Evolutionary conservation across 1,140 invertebrate species (phyloP).

Genomic region (Drosophila nikananu): DNA sequence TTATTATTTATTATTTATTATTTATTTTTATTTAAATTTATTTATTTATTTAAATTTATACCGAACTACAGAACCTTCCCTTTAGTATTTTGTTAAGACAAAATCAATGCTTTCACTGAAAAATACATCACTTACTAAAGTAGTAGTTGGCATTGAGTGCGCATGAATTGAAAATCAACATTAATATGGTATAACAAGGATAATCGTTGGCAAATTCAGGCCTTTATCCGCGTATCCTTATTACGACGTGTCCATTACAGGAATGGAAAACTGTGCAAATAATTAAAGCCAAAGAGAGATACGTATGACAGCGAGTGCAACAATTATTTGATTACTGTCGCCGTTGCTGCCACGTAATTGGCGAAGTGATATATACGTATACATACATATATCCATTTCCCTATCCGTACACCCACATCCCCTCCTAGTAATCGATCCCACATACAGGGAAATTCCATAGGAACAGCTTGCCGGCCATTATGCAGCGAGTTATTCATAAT

Average conservation of each 20-base stretch:
- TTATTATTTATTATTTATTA: no score
- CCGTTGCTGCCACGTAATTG: constrained; percentile 64
- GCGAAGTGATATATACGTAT: constrained; percentile 68
- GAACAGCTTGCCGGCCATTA: constrained; percentile 63
- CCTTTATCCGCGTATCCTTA: constrained; percentile 36
- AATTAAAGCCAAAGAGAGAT: constrained; percentile 69
- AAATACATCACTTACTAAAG: background rate
- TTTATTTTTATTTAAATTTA: background rate
- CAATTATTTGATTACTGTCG: constrained; percentile 84
- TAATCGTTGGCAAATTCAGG: constrained; percentile 38
- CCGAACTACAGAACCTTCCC: background rate
- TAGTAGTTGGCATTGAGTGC: background rate
- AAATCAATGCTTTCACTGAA: background rate
- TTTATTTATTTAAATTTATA: background rate
- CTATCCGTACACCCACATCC: constrained; percentile 3
- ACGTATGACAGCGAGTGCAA: constrained; percentile 70
- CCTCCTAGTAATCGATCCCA: constrained; percentile 28
- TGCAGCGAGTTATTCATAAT: constrained; percentile 78
- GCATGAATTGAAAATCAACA: background rate
- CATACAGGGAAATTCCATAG: constrained; percentile 20
- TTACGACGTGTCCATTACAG: constrained; percentile 44
- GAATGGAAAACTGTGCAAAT: constrained; percentile 66
- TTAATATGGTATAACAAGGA: constrained; percentile 7
- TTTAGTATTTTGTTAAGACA: background rate
- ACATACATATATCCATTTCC: constrained; percentile 7